Evolutionary conservation across 2,113 vertebrate genomes (phyloP), one percentile per base, ranked within the genome.

Genomic region (Aplodontia rufa): DNA sequence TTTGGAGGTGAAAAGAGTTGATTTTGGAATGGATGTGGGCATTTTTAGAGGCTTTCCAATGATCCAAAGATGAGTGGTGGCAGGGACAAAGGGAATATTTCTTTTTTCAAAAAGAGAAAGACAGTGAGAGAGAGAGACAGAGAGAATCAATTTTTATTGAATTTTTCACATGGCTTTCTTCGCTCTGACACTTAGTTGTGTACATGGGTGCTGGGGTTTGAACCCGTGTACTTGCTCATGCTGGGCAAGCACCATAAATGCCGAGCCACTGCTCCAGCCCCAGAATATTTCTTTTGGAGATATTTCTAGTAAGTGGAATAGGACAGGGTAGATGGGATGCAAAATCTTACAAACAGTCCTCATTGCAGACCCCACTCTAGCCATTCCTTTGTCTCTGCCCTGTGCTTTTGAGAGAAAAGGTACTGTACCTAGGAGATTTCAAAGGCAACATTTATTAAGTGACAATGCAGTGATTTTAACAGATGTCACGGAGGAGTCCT

Each of bases 1-100:
- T 92, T 64, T 92, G 66, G n/a, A 60, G 20, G 71, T 20, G 17
- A 32, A 16, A 79, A 30, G 30, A 8, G 8, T 87, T 64, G 66
- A 42, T 20, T 84, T 75, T 88, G 49, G 37, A 79, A 14, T 90
- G 12, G 2, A 14, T 83, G 22, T n/a, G 71, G 37, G 28, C 10
- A 22, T 62, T 96, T 94, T 72, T 2, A 2, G 64, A 79, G n/a
- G 17, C 28, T 93, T 30, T 93, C 45, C 45, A 95, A 85, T 53
- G 92, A 90, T 66, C 45, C 37, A 86, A 74, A 42, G 45, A n/a
- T 87, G 35, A 13, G 14, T 83, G 64, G 69, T 79, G 45, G 26
- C 16, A 40, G 30, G 58, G 72, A 76, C 42, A 95, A 37, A 94
- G 35, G 47, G 20, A n/a, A n/a, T n/a, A n/a, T n/a, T n/a, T n/a